Evolutionary conservation across 2,113 vertebrate species (phyloP), one percentile per base, ranked within the genome.

Genomic region (Brachypodius melanocephalos): DNA sequence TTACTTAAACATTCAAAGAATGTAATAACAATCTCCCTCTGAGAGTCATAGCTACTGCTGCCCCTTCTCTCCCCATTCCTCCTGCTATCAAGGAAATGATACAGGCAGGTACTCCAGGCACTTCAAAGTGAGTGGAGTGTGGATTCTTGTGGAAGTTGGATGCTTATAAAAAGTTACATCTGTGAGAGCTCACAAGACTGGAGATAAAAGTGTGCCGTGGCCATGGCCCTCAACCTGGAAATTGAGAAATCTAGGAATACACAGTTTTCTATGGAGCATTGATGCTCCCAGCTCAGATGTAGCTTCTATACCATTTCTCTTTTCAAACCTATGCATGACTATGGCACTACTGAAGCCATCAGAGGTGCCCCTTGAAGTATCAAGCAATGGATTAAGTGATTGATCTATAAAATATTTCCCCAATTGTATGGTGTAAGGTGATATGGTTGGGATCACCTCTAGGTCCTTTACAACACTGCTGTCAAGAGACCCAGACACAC

Each of bases 1-100:
- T 87, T 85, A 73, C 43, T 82, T 92, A 85, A 68, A 29, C 46
- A 71, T 94, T 92, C 51, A 48, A 85, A 46, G 75, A 93, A 91
- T 82, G 45, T 73, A 82, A 85, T 82, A 76, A 36, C 17, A 59
- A 9, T 63, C 34, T n/a, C n/a, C 51, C 80, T 80, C 87, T 77
- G 83, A 92, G 72, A 93, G n/a, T 51, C 36, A 74, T 5, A 72
- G 57, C 32, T 85, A 42, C 38, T 54, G 54, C n/a, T 85, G 32
- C 26, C 29, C 9, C 26, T 84, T 90, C 25, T 80, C 20, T 80
- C 59, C n/a, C 22, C 17, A 15, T 32, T 77, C 54, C 87, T 87
- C 13, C 32, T 68, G 31, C 34, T 89, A 0, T 29, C 21, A 77
- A 48, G 31, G 25, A 86, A 59, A 90, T 48, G 6, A n/a, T 46